phyloP scores from a whole-genome alignment of 2,113 vertebrate genomes.

The Mandrillus leucophaeus region DNA sequence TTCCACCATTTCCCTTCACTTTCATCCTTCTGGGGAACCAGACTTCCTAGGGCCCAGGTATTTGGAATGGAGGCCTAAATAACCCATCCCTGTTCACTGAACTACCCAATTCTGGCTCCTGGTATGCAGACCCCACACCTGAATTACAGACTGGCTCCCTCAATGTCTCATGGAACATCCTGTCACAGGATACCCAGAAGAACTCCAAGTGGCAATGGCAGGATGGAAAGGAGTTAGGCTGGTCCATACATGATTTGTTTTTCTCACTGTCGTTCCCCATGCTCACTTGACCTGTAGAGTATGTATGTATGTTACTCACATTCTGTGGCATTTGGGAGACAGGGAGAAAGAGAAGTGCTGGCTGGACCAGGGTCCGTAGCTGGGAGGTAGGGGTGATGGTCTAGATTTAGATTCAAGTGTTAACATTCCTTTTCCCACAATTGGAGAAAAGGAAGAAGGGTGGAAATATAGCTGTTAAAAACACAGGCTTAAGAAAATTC shows the following conservation, averaged over 20 bases:
- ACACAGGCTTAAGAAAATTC: background rate
- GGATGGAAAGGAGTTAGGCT: fast-evolving
- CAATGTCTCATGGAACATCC: fast-evolving
- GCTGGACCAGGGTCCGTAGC: background rate
- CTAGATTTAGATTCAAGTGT: background rate
- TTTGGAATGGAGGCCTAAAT: background rate
- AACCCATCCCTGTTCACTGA: background rate
- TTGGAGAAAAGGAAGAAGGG: background rate
- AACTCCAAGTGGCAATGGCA: fast-evolving
- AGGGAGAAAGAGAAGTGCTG: no score
- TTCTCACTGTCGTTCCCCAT: background rate
- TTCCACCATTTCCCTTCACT: background rate
- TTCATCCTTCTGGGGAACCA: background rate
- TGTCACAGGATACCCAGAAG: background rate
- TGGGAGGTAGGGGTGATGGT: background rate
- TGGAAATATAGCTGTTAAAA: background rate
- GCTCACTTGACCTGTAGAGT: background rate
- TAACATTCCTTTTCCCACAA: background rate
- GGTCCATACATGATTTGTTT: fast-evolving
- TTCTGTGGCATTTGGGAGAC: fast-evolving
- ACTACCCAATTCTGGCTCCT: background rate
- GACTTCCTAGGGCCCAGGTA: background rate
- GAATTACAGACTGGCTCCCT: background rate
- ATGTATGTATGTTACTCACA: fast-evolving
- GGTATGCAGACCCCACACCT: background rate